phyloP scores from a whole-genome alignment of 1,140 invertebrate species.

The Lordiphosa collinella region DNA sequence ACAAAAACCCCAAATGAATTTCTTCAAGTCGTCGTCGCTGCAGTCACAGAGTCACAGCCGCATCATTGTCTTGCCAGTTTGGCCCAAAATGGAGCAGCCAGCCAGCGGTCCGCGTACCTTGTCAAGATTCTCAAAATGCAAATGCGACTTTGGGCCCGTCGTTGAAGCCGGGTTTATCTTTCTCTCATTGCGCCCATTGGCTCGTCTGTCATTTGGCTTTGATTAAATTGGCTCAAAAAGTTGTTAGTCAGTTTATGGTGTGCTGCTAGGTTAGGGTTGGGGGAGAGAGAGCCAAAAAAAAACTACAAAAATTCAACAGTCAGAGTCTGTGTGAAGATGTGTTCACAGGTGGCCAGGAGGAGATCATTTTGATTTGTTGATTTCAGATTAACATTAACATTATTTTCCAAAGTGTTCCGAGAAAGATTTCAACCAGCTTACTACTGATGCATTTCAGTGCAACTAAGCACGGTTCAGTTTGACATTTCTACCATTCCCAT shows the following conservation, averaged over 20 bases:
- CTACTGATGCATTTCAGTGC: too few species aligned
- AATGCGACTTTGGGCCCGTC: slow-evolving; percentile 47
- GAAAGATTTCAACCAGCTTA: too few species aligned
- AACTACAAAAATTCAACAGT: neutral
- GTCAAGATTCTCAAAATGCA: slow-evolving; percentile 74
- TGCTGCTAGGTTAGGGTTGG: slow-evolving; percentile 28
- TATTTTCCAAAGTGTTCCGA: neutral
- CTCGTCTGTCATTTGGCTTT: slow-evolving; percentile 65
- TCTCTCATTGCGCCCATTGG: slow-evolving; percentile 53
- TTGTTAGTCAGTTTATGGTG: slow-evolving; percentile 25
- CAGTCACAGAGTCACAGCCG: slow-evolving; percentile 37
- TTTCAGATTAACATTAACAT: too few species aligned
- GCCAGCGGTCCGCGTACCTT: slow-evolving; percentile 31
- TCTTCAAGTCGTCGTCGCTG: slow-evolving; percentile 33
- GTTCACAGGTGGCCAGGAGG: too few species aligned
- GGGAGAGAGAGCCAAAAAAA: neutral
- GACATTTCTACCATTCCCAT: too few species aligned
- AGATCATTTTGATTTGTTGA: too few species aligned
- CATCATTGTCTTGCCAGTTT: slow-evolving; percentile 73
- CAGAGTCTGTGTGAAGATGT: too few species aligned
- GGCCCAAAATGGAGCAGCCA: slow-evolving; percentile 45
- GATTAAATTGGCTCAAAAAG: slow-evolving; percentile 76
- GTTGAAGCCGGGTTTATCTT: slow-evolving; percentile 20
- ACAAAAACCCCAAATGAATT: slow-evolving; percentile 73
- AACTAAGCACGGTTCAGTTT: too few species aligned